Base-by-base conservation (phyloP, 2,113 vertebrate species). In the Sceloporus undulatus region DNA sequence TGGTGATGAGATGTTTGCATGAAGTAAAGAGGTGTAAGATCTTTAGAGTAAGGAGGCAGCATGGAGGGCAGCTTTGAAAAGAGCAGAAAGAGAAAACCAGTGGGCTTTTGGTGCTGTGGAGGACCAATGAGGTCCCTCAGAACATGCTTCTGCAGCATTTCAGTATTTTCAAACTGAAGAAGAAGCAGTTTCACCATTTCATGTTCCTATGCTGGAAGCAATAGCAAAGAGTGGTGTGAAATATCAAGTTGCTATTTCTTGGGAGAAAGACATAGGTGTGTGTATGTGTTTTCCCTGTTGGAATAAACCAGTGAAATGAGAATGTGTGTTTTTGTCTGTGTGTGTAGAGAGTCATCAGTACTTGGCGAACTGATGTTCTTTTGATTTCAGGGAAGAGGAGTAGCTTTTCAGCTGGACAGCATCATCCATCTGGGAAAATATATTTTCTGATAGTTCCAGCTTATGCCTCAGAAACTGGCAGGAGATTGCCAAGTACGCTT, bases 371-470 rank as follows among this genome's bases (percentile, higher is more conserved):
- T 21, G 23, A 52, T 52, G 18, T 78, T 84, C 40, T 76, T 77
- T 83, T 88, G n/a, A 68, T 77, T 83, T 68, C 54, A 54, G 74
- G 81, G 73, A 13, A 84, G 42, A 88, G 23, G 59, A 84, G 62
- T 25, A 27, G 42, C 62, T 68, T 84, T 82, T 88, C 73, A 78
- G 74, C 75, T 88, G 74, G 42, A 56, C 48, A 2, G 80, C 38
- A 84, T 68, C 74, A 83, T 86, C 75, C 85, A 88, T 83, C 71
- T 88, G 73, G 59, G 80, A 66, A 83, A 87, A 77, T 29, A 88
- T 77, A 77, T 88, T 77, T 83, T 88, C 74, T 84, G 62, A 84
- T 84, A 70, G 87, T 85, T 25, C 25, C 87, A 70, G 40, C 91
- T 75, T 66, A 59, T 23, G 82, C 56, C 19, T 93, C 84, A 90